These are phyloP conservation scores for Pantherophis guttatus DNA, from an alignment of 2,113 vertebrate species.

Conservation along the genomic window DNA sequence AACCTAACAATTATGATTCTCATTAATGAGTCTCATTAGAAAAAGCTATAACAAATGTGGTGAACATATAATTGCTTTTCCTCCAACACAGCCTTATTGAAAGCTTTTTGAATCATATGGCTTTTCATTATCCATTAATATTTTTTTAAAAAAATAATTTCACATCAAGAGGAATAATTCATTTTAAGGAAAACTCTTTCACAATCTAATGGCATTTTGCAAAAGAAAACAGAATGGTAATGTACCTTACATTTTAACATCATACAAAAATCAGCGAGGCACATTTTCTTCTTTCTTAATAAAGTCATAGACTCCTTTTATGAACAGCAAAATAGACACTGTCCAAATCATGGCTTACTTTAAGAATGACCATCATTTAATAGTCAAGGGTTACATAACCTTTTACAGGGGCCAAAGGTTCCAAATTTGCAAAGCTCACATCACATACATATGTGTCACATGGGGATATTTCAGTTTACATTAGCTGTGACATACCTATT, in stretches of 20 bases:
- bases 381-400: not conserved
- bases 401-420: not conserved
- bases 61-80: slow-evolving; percentile 20
- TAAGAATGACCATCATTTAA: not conserved
- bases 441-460: not conserved
- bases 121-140: slow-evolving; percentile 30
- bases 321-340: not conserved
- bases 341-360: not conserved
- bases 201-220: not conserved
- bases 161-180: not conserved
- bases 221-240: slow-evolving; percentile 42
- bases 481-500: not conserved
- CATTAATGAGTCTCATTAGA: slow-evolving; percentile 33
- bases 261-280: not conserved
- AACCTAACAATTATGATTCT: not conserved
- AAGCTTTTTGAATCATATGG: slow-evolving; percentile 29
- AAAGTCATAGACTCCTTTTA: not conserved
- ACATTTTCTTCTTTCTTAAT: not conserved
- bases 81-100: slow-evolving; percentile 32
- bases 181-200: not conserved
- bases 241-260: slow-evolving; percentile 25
- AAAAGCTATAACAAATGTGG: slow-evolving; percentile 14
- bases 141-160: slow-evolving; percentile 31
- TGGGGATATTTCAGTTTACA: not conserved
- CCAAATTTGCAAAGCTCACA: not conserved